These are phyloP conservation scores for Aphyosemion australe DNA, from an alignment of 2,113 vertebrate genomes.

Conservation along the genomic window DNA sequence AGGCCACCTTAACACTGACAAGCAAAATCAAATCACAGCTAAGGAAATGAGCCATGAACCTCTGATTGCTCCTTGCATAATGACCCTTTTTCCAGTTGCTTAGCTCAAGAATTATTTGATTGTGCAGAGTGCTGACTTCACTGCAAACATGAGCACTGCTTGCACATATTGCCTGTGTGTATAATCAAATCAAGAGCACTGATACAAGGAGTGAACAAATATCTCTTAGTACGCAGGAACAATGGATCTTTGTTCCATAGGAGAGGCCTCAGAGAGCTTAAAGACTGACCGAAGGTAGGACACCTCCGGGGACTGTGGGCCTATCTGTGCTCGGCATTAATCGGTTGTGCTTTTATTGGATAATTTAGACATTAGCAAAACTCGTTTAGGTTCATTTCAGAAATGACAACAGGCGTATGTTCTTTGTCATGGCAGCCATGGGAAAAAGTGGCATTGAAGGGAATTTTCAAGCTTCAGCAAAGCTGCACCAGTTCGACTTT, in stretches of 20 bases:
- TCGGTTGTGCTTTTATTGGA: conserved; percentile 77
- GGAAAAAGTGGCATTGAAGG: conserved; percentile 44
- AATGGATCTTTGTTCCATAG: conserved; percentile 74
- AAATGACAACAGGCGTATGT: conserved; percentile 72
- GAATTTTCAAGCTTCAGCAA: conserved; percentile 28
- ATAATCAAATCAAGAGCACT: conserved; percentile 84
- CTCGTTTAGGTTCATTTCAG: conserved; percentile 76
- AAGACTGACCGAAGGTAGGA: conserved; percentile 70
- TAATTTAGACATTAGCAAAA: conserved; percentile 73
- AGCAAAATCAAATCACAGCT: conserved; percentile 81
- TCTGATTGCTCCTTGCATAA: conserved; percentile 76
- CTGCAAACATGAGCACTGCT: conserved; percentile 80
- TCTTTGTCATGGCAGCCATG: conserved; percentile 64
- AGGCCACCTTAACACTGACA: conserved; percentile 73
- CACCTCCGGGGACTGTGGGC: conserved; percentile 68
- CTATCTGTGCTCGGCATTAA: conserved; percentile 70
- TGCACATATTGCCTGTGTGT: conserved; percentile 76
- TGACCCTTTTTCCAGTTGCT: conserved; percentile 72
- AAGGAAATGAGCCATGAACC: conserved; percentile 81
- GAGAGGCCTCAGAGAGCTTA: conserved; percentile 67
- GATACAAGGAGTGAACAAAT: conserved; percentile 78
- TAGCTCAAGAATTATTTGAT: conserved; percentile 75
- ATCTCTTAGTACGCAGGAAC: conserved; percentile 75
- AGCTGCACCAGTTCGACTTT: conserved; percentile 57
- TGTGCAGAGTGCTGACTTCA: conserved; percentile 81